Evolutionary conservation across 64 coral and sea anemone genomes (phyloP).

Genomic region (Stichodactyla mertensii): DNA sequence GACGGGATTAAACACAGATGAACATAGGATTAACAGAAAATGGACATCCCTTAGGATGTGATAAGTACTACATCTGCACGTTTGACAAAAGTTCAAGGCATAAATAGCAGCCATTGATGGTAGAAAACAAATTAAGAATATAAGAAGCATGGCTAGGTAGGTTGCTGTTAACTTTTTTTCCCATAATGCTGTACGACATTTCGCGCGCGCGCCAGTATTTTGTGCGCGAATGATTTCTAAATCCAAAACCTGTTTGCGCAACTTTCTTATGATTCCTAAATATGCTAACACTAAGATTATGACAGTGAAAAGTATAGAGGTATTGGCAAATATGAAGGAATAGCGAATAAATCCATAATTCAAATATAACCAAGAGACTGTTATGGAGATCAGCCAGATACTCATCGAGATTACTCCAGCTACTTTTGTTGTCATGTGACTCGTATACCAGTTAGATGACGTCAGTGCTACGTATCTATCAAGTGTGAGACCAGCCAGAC

Average conservation of each 20-base stretch:
- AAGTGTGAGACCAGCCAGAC: conserved; percentile 49
- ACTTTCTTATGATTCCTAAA: conserved; percentile 30
- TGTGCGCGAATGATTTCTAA: conserved; percentile 37
- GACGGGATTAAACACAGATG: conserved; percentile 58
- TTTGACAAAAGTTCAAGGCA: conserved; percentile 36
- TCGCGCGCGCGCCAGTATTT: conserved; percentile 18
- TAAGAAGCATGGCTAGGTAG: conserved; percentile 46
- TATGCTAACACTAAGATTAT: conserved; percentile 42
- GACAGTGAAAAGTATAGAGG: conserved; percentile 31
- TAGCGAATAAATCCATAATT: conserved; percentile 35
- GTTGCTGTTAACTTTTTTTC: conserved; percentile 53
- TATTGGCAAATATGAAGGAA: conserved; percentile 70
- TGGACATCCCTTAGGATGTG: conserved; percentile 69
- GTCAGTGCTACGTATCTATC: conserved; percentile 67
- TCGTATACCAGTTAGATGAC: conserved; percentile 42
- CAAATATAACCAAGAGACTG: conserved; percentile 35
- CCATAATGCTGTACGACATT: conserved; percentile 8
- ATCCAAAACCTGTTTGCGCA: conserved; percentile 25
- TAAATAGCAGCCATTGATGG: conserved; percentile 59
- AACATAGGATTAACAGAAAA: conserved; percentile 66
- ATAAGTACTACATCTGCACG: conserved; percentile 34
- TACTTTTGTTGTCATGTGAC: conserved; percentile 27
- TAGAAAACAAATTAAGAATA: conserved; percentile 49
- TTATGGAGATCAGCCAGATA: conserved; percentile 42
- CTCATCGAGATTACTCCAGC: conserved; percentile 1